These are phyloP conservation scores for Autographa gamma DNA, from an alignment of 2,888 invertebrate species.

Conservation along the genomic window DNA sequence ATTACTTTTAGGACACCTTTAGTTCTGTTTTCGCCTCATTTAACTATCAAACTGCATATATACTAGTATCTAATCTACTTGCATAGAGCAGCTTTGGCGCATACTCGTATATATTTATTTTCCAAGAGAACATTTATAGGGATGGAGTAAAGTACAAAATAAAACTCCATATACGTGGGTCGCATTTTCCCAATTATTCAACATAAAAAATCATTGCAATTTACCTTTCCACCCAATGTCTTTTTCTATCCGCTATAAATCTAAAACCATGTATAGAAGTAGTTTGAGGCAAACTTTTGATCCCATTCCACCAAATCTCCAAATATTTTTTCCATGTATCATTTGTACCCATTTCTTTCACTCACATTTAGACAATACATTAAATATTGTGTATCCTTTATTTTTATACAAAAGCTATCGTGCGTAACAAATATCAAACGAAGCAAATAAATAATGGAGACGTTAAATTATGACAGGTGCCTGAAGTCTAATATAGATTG, in stretches of 20 bases:
- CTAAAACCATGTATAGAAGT: slow-evolving; percentile 91
- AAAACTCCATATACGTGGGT: too few relatives aligned
- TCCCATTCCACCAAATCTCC: slow-evolving; percentile 84
- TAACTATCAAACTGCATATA: too few relatives aligned
- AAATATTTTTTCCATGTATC: slow-evolving; percentile 72
- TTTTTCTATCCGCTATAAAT: slow-evolving; percentile 89
- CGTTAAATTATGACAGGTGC: slow-evolving; percentile 38
- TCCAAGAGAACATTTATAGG: too few relatives aligned
- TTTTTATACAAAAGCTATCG: slow-evolving; percentile 48
- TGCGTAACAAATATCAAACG: slow-evolving; percentile 49
- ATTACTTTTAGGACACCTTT: too few relatives aligned
- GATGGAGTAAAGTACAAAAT: too few relatives aligned
- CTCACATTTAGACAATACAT: neutral
- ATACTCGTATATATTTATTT: too few relatives aligned
- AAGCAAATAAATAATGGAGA: slow-evolving; percentile 51
- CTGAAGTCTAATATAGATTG: slow-evolving; percentile 60
- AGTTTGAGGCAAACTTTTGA: slow-evolving; percentile 82
- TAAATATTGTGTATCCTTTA: slow-evolving; percentile 24
- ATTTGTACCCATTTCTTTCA: slow-evolving; percentile 63
- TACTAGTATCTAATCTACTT: too few relatives aligned
- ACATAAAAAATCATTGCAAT: neutral
- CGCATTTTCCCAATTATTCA: too few relatives aligned
- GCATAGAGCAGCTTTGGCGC: too few relatives aligned
- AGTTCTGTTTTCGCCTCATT: too few relatives aligned
- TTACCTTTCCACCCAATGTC: slow-evolving; percentile 91